Conservation (phyloP, 2,888 invertebrate species). For the Thecophora atra region DNA sequence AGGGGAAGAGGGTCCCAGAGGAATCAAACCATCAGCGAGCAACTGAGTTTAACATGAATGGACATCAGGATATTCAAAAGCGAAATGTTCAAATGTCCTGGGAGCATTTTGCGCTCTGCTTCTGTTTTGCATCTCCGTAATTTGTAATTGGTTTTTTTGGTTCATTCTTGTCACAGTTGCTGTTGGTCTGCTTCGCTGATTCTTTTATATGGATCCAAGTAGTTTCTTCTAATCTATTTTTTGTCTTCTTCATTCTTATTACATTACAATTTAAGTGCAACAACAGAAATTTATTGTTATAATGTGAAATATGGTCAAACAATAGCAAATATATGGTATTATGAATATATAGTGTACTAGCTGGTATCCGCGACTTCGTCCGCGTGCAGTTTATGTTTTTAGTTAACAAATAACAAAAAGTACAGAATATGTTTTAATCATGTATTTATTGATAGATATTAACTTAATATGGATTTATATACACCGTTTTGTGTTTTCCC, state of each 20-base stretch:
- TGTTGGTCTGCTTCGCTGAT: not conserved
- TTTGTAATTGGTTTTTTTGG: not conserved
- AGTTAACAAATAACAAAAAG: too few species aligned
- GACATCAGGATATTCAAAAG: conserved; percentile 30
- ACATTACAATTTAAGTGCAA: not conserved
- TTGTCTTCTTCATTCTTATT: conserved; percentile 9
- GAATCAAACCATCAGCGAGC: not conserved
- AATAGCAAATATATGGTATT: too few species aligned
- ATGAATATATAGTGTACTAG: too few species aligned
- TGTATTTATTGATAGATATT: too few species aligned
- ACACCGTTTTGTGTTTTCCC: too few species aligned
- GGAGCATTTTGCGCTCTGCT: conserved; percentile 30
- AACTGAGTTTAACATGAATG: conserved; percentile 30
- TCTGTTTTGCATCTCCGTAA: not conserved
- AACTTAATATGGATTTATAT: too few species aligned
- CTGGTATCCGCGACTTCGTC: too few species aligned
- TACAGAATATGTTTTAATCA: too few species aligned
- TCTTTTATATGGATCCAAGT: too few species aligned
- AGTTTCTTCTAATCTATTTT: too few species aligned
- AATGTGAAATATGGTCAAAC: not conserved
- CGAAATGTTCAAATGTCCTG: conserved; percentile 32
- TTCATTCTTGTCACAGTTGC: conserved; percentile 1
- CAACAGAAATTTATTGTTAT: not conserved
- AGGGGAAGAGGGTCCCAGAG: not conserved
- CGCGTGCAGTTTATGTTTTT: too few species aligned